Evolutionary conservation across 2,113 vertebrate species (phyloP).

Genomic region (Bubo blakistoni): DNA sequence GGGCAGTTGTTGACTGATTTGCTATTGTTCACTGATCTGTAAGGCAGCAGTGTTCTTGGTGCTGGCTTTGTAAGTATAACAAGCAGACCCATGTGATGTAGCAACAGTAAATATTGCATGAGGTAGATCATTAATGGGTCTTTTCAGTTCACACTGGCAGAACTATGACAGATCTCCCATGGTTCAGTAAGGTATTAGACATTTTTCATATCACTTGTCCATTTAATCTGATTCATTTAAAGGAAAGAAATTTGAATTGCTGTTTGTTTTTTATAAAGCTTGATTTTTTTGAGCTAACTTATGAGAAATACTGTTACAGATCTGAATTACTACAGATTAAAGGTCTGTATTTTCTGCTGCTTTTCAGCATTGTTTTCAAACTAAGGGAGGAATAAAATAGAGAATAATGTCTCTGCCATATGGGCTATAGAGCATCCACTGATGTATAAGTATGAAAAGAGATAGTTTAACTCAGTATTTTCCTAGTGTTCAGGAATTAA

Average conservation of each 20-base stretch:
- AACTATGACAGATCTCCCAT: background rate
- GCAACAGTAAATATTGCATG: slow-evolving; percentile 73
- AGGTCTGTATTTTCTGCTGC: background rate
- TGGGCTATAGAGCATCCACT: background rate
- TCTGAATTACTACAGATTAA: background rate
- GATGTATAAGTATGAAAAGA: background rate
- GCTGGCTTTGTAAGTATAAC: slow-evolving; percentile 44
- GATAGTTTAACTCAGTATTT: background rate
- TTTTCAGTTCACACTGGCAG: slow-evolving; percentile 41
- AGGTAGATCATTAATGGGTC: slow-evolving; percentile 63
- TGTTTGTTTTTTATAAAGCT: background rate
- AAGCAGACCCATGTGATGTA: slow-evolving; percentile 58
- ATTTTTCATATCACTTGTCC: slow-evolving; percentile 18
- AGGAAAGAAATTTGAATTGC: slow-evolving; percentile 15
- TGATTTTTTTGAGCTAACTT: background rate
- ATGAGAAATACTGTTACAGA: background rate
- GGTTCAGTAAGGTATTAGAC: background rate
- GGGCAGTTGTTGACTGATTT: slow-evolving; percentile 10
- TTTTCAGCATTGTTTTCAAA: background rate
- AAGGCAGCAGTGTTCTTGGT: background rate
- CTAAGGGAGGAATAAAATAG: background rate
- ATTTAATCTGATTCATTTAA: slow-evolving; percentile 27
- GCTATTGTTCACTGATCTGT: slow-evolving; percentile 10
- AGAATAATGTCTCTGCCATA: background rate
- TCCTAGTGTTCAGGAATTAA: background rate